A percentile compares a stretch with the other conserved stretches of the same genome.
Evolutionary conservation across 1,140 invertebrate species (phyloP).

Genomic region (Drosophila asahinai): DNA sequence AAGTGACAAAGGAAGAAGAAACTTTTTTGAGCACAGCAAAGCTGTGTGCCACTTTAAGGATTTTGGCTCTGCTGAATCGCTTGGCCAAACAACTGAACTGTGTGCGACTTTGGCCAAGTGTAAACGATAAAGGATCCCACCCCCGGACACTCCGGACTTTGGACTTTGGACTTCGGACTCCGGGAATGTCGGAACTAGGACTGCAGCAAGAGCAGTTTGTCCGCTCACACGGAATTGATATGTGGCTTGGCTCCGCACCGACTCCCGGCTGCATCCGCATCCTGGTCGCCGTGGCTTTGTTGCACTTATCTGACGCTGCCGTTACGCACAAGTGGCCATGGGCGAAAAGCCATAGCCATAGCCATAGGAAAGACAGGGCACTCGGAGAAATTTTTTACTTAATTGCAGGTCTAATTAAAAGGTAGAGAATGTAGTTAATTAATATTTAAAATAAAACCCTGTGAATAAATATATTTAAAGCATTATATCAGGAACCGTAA

Average conservation of each 20-base stretch:
- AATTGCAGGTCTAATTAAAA: too few relatives aligned
- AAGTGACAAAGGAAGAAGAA: constrained; percentile 38
- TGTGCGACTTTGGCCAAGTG: constrained; percentile 57
- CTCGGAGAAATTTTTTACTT: constrained; percentile 1
- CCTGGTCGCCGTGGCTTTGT: constrained; percentile 57
- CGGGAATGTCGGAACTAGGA: constrained; percentile 42
- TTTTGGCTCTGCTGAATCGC: constrained; percentile 20
- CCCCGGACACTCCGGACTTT: constrained; percentile 10
- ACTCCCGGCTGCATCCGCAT: constrained; percentile 25
- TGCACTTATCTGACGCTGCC: constrained; percentile 77
- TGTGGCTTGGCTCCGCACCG: constrained; percentile 52
- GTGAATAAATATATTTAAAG: too few relatives aligned
- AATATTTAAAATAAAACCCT: neutral
- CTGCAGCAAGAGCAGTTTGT: constrained; percentile 61
- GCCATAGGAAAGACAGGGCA: constrained; percentile 12
- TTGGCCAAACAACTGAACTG: constrained; percentile 16
- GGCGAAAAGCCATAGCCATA: neutral
- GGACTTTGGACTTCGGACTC: neutral
- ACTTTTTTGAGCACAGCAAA: constrained; percentile 23
- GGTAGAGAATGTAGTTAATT: neutral
- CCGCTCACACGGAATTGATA: constrained; percentile 79
- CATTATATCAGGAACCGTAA: too few relatives aligned
- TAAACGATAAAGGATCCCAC: constrained; percentile 61
- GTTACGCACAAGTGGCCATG: constrained; percentile 69
- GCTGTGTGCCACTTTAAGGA: constrained; percentile 35